Conservation (phyloP, 2,113 vertebrate species). For the Cyrtonyx montezumae region DNA sequence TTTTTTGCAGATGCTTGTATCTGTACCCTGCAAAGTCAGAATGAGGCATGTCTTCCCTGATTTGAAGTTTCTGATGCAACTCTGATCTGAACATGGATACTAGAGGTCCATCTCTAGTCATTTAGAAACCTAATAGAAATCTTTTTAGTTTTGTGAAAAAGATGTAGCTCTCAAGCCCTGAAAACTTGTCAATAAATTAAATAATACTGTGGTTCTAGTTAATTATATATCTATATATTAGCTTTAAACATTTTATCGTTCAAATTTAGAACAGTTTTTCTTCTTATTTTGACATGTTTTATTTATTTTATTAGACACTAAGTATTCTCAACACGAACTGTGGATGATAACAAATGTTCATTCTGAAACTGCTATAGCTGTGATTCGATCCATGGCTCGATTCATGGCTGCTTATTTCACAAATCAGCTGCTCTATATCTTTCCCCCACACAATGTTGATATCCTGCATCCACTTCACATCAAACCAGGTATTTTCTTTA, state of each 20-base stretch:
- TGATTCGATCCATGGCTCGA: constrained; percentile 88
- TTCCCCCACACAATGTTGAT: constrained; percentile 87
- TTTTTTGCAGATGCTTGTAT: neutral
- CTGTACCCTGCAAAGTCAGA: neutral
- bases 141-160: neutral
- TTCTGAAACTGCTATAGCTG: constrained; percentile 80
- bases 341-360: constrained; percentile 69
- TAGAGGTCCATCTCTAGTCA: neutral
- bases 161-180: neutral
- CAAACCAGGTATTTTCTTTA: constrained; percentile 75
- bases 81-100: neutral
- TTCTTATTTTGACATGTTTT: neutral
- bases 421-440: constrained; percentile 84
- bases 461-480: constrained; percentile 86
- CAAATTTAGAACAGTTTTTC: neutral
- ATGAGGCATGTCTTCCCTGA: neutral
- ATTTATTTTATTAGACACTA: constrained; percentile 45
- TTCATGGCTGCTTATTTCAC: constrained; percentile 97
- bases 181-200: neutral
- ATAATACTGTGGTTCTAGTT: neutral
- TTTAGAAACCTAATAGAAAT: neutral
- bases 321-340: constrained; percentile 30
- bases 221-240: neutral
- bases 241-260: neutral
- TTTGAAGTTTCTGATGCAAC: neutral